phyloP scores from a whole-genome alignment of 2,797 vertebrate species.

The Avahi laniger region DNA sequence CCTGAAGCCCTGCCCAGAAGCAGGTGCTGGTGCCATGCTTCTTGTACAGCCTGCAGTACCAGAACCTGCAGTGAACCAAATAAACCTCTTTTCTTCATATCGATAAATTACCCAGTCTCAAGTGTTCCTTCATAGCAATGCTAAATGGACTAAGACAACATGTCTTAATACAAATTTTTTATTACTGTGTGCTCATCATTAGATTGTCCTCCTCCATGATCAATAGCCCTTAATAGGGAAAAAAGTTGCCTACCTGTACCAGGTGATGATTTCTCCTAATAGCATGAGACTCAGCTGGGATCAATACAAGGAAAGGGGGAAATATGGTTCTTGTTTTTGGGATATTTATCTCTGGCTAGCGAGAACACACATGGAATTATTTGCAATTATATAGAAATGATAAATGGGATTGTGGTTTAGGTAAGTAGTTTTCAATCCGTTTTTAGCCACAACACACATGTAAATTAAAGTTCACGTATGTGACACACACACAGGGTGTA shows the following conservation, averaged over 20 bases:
- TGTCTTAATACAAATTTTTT: not conserved
- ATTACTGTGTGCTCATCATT: not conserved
- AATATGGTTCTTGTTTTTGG: not conserved
- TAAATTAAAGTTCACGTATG: not conserved
- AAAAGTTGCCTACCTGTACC: not conserved
- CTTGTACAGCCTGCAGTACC: not conserved
- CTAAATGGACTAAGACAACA: not conserved
- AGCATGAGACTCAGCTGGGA: not conserved
- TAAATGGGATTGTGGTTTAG: slow-evolving; percentile 14
- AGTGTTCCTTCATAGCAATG: not conserved
- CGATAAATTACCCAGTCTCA: not conserved
- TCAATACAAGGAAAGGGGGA: not conserved
- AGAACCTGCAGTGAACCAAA: not conserved
- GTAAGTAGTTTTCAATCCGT: slow-evolving; percentile 10
- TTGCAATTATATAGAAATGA: not conserved
- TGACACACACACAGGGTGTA: not conserved
- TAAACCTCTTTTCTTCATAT: not conserved
- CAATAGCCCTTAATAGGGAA: not conserved
- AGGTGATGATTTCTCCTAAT: not conserved
- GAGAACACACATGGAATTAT: slow-evolving; percentile 19
- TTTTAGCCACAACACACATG: not conserved
- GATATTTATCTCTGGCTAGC: not conserved
- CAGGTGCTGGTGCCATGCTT: not conserved
- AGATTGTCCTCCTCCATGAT: not conserved
- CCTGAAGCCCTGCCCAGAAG: not conserved